Conservation (phyloP, 2,888 invertebrate genomes). For the Coleophora deauratella region DNA sequence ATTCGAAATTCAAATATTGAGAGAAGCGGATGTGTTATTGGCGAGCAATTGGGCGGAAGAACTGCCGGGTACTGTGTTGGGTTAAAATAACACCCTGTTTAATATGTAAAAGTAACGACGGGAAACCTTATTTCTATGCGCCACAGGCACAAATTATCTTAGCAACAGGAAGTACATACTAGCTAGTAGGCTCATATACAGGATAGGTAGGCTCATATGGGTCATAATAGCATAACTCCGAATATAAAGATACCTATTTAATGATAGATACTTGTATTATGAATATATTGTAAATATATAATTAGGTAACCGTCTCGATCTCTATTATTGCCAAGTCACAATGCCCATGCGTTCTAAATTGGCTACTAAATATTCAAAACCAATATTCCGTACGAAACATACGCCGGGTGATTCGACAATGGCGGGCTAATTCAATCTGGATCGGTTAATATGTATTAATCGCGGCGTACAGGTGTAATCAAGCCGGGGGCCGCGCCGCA, state of each 20-base stretch:
- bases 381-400: constrained; percentile 55
- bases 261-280: too few relatives aligned
- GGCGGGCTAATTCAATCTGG: constrained; percentile 66
- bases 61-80: constrained; percentile 22
- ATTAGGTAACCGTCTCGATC: constrained; percentile 20
- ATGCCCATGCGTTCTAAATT: constrained; percentile 51
- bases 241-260: too few relatives aligned
- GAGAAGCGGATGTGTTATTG: constrained; percentile 27
- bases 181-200: too few relatives aligned
- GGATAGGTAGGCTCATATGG: too few relatives aligned
- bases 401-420: constrained; percentile 60
- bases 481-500: constrained; percentile 39
- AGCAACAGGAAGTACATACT: too few relatives aligned
- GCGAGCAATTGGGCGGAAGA: constrained; percentile 48
- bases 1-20: constrained; percentile 32
- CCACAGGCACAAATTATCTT: too few relatives aligned
- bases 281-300: too few relatives aligned
- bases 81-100: constrained; percentile 15
- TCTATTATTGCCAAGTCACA: constrained; percentile 14
- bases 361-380: constrained; percentile 66
- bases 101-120: too few relatives aligned
- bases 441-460: constrained; percentile 71
- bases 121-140: too few relatives aligned
- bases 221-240: too few relatives aligned
- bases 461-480: constrained; percentile 71